These are phyloP conservation scores for Egretta garzetta DNA, from an alignment of 2,113 vertebrate genomes.

Conservation along the genomic window DNA sequence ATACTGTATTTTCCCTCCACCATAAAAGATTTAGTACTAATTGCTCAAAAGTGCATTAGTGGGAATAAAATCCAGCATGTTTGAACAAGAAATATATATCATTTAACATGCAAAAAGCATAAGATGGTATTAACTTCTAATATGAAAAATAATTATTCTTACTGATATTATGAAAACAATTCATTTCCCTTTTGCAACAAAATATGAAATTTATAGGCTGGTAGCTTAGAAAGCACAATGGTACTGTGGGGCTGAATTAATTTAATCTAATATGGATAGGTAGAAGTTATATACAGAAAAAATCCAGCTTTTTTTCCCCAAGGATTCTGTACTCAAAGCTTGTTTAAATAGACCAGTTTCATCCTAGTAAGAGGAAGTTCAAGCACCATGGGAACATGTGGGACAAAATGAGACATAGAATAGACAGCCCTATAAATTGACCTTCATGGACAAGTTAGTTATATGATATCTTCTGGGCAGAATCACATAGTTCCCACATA, in stretches of 20 bases:
- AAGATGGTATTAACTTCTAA: not conserved
- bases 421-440: not conserved
- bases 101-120: not conserved
- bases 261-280: not conserved
- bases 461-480: not conserved
- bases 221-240: not conserved
- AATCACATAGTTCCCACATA: not conserved
- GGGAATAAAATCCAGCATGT: not conserved
- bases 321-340: not conserved
- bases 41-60: not conserved
- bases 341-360: not conserved
- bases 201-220: not conserved
- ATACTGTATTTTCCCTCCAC: not conserved
- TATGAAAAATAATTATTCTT: not conserved
- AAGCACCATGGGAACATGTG: not conserved
- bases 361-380: not conserved
- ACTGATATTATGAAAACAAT: not conserved
- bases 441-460: not conserved
- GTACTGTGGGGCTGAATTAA: not conserved
- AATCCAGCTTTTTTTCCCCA: not conserved
- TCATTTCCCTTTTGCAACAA: not conserved
- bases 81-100: not conserved
- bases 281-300: not conserved
- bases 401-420: not conserved
- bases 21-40: not conserved